These are phyloP conservation scores for Scelioninae gen. 1 DNA, from an alignment of 2,888 invertebrate species.

Conservation along the genomic window DNA sequence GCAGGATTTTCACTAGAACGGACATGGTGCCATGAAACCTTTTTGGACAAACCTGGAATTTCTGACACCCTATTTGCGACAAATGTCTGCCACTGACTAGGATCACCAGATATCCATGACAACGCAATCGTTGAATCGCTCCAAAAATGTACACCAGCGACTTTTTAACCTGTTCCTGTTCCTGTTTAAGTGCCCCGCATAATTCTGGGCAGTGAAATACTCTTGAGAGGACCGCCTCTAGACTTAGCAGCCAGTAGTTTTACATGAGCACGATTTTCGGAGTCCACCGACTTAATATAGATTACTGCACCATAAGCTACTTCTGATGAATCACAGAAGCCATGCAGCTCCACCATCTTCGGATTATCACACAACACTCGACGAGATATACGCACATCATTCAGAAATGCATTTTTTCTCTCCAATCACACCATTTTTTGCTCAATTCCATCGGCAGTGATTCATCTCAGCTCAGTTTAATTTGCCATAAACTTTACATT, in stretches of 20 bases:
- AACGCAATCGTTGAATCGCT: conserved; percentile 71
- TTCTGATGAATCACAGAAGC: conserved; percentile 55
- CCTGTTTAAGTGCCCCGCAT: not conserved
- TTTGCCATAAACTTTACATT: conserved; percentile 18
- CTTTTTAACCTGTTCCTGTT: not conserved
- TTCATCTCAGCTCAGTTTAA: conserved; percentile 16
- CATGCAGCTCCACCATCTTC: conserved; percentile 58
- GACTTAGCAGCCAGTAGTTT: conserved; percentile 9
- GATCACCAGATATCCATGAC: conserved; percentile 68
- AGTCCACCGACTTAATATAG: not conserved
- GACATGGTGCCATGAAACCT: not conserved
- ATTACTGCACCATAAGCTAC: conserved; percentile 10
- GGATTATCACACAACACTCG: not conserved
- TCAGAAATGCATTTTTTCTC: not conserved
- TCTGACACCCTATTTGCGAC: conserved; percentile 5
- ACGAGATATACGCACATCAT: not conserved
- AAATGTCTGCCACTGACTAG: too few relatives aligned
- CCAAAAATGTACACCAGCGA: conserved; percentile 57
- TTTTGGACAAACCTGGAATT: not conserved
- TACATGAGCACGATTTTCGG: not conserved
- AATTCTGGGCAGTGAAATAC: not conserved
- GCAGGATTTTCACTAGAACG: not conserved
- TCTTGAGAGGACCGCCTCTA: conserved; percentile 1
- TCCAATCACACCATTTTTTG: not conserved
- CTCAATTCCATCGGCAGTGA: not conserved